Evolutionary conservation across 2,888 invertebrate genomes (phyloP).

Genomic region (Apodemia duryi): DNA sequence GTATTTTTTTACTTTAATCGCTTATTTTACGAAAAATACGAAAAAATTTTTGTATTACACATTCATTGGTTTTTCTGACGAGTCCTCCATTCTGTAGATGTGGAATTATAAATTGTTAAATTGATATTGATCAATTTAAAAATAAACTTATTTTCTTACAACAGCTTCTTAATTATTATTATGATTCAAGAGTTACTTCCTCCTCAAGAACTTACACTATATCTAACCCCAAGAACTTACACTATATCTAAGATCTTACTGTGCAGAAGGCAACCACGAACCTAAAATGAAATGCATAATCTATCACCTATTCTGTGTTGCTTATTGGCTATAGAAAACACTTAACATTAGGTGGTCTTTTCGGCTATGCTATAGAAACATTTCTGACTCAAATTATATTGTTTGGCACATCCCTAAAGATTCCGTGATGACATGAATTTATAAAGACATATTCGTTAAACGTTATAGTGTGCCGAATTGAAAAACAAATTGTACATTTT

Average conservation of each 20-base stretch:
- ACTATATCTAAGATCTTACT: neutral
- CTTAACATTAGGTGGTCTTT: conserved; percentile 12
- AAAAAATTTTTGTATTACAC: too few relatives aligned
- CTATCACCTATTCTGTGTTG: neutral
- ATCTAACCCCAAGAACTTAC: too few relatives aligned
- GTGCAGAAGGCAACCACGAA: neutral
- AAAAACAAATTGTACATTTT: conserved; percentile 14
- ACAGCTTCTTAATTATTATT: too few relatives aligned
- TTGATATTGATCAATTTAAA: too few relatives aligned
- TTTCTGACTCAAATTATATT: conserved; percentile 11
- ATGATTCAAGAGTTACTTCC: too few relatives aligned
- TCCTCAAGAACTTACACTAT: too few relatives aligned
- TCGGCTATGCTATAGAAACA: neutral
- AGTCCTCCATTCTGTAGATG: too few relatives aligned
- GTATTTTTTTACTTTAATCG: too few relatives aligned
- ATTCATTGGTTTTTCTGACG: too few relatives aligned
- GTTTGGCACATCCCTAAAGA: conserved; percentile 7
- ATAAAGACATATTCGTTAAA: conserved; percentile 13
- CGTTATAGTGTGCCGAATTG: conserved; percentile 13
- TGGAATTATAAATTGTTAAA: too few relatives aligned
- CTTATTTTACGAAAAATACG: too few relatives aligned
- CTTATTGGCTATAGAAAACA: conserved; percentile 4
- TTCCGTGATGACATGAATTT: conserved; percentile 9
- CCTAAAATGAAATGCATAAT: neutral
- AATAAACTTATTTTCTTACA: too few relatives aligned